These are phyloP conservation scores for Mastomys natalensis DNA, from an alignment of 2,113 vertebrate species.

Conservation along the genomic window DNA sequence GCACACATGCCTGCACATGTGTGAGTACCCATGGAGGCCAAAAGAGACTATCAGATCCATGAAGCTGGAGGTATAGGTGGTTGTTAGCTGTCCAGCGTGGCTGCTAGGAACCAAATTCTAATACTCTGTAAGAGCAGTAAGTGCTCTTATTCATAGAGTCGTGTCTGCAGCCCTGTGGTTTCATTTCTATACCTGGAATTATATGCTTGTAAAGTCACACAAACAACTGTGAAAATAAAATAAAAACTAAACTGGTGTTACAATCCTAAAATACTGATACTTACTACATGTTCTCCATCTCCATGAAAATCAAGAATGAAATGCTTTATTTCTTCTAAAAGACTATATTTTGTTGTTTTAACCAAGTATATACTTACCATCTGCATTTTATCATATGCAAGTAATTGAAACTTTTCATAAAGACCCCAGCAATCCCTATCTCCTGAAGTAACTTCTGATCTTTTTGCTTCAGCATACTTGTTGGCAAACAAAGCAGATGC, in stretches of 20 bases:
- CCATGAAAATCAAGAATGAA: constrained; percentile 40
- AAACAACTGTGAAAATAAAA: constrained; percentile 62
- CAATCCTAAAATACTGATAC: neutral
- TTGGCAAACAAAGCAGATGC: neutral
- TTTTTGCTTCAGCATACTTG: neutral
- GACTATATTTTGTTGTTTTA: constrained; percentile 15
- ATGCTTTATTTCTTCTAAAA: constrained; percentile 58
- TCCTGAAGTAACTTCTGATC: constrained; percentile 27
- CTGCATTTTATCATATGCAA: constrained; percentile 35
- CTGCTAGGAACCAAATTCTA: neutral
- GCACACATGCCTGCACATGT: neutral
- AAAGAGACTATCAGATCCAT: neutral
- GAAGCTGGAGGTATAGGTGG: neutral
- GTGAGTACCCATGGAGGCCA: neutral
- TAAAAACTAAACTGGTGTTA: constrained; percentile 52
- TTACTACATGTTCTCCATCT: constrained; percentile 12
- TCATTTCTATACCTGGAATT: constrained; percentile 57
- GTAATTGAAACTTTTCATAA: constrained; percentile 61
- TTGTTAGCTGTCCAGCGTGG: neutral
- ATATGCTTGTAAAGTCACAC: constrained; percentile 45
- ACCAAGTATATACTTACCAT: constrained; percentile 29
- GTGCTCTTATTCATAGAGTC: neutral
- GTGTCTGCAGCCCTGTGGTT: neutral
- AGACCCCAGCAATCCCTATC: neutral
- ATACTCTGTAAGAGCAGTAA: neutral